Base-by-base conservation (phyloP, 2,888 invertebrate species). In the Melanostoma scalare region DNA sequence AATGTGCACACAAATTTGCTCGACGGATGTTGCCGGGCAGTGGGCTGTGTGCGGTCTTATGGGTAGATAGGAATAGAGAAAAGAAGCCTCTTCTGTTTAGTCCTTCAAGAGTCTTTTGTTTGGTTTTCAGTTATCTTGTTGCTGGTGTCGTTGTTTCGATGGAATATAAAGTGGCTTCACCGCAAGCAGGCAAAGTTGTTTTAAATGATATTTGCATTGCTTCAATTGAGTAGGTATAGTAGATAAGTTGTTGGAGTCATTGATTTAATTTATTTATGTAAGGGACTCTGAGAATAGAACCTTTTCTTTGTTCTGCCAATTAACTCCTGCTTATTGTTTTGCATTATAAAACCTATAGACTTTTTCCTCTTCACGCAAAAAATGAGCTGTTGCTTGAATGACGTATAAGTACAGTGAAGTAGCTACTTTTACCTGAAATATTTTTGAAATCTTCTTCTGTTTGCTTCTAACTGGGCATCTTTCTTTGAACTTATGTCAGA, bases 151-250 rank as follows among this genome's bases (percentile, higher is more conserved):
- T 63, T 61, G 61, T 72, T 61, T 20, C 46, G 52, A 63, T 63
- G 53, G 73, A 73, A 63, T 73, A 73, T 61, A 42, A 73, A 73
- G 73, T 73, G 63, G 55, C 73, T 36, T 53, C 63, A 46, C 61
- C 61, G 63, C 63, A 63, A 63, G 63, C 55, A 63, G 38, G 20
- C 46, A 46, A 63, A 63, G 44, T 73, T 61, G 53, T 53, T 72
- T 72, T 53, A 61, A 61, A 61, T 52, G 40, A 52, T 52, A 63
- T 63, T 53, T 50, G 50, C 50, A 30, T 38, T 63, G 63, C 38
- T 38, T 20, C 50, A 2, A 63, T 63, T 35, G 38, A 9, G 4
- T 50, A 50, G 52, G 33, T 52, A 52, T n/a, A 10, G 4, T n/a
- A 10, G 3, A 1, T 46, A 9, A 33, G 9, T 8, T 30, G 30